Evolutionary conservation across 2,797 vertebrate genomes (phyloP).

Genomic region (Sebastiscus tertius): DNA sequence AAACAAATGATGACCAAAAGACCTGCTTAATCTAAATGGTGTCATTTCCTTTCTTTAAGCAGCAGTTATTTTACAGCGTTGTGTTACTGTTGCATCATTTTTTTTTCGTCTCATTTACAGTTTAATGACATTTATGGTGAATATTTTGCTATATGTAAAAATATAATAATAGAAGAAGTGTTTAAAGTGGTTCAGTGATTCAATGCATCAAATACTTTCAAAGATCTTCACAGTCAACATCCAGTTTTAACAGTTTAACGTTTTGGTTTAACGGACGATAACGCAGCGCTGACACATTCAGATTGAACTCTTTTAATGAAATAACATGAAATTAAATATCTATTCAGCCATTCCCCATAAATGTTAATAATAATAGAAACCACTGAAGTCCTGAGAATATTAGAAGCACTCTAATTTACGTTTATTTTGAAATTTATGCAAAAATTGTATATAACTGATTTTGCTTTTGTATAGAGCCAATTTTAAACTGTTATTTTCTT

Average conservation of each 20-base stretch:
- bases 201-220: neutral
- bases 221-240: neutral
- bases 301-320: neutral
- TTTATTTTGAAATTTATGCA: neutral
- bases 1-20: constrained; percentile 43
- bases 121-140: neutral
- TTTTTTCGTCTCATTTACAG: neutral
- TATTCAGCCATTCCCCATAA: neutral
- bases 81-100: neutral
- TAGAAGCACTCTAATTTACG: neutral
- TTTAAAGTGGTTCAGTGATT: neutral
- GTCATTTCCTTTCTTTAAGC: neutral
- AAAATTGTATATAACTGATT: neutral
- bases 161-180: neutral
- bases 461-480: neutral
- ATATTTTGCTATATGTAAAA: neutral
- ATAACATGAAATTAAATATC: neutral
- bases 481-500: neutral
- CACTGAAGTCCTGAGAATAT: neutral
- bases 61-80: neutral
- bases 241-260: neutral
- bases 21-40: constrained; percentile 13
- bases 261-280: neutral
- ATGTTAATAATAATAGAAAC: neutral
- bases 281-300: accelerated